Conservation (phyloP, 2,888 invertebrate genomes). For the Pristionchus fissidentatus region DNA sequence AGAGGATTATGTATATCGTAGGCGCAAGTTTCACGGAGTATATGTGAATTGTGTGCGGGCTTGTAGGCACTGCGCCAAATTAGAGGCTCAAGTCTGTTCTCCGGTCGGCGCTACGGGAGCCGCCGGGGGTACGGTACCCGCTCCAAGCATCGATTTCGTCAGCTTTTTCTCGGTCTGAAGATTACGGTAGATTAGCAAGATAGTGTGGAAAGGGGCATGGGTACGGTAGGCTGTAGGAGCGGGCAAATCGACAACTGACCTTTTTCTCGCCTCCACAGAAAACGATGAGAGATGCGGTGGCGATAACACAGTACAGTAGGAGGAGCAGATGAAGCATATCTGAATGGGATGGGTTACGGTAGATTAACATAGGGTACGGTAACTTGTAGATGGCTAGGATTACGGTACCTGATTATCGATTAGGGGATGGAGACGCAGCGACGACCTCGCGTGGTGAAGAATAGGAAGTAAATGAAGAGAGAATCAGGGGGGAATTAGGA, state of each 20-base stretch:
- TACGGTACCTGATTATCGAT: not conserved
- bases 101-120: not conserved
- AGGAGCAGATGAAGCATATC: not conserved
- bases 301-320: not conserved
- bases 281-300: not conserved
- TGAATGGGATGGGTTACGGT: no score
- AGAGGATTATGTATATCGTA: not conserved
- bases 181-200: no score
- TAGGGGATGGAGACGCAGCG: not conserved
- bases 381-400: not conserved
- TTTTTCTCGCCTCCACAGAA: not conserved
- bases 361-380: no score
- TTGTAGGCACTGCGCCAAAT: not conserved
- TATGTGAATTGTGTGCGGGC: no score
- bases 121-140: slow-evolving; percentile 4
- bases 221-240: no score
- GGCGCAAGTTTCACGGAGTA: no score
- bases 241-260: not conserved
- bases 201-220: no score
- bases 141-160: slow-evolving; percentile 33
- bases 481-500: not conserved
- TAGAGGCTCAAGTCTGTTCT: no score
- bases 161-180: slow-evolving; percentile 25
- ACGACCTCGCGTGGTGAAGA: slow-evolving; percentile 19
- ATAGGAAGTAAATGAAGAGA: not conserved